Evolutionary conservation across 2,888 invertebrate genomes (phyloP).

Genomic region (Platycheirus albimanus): DNA sequence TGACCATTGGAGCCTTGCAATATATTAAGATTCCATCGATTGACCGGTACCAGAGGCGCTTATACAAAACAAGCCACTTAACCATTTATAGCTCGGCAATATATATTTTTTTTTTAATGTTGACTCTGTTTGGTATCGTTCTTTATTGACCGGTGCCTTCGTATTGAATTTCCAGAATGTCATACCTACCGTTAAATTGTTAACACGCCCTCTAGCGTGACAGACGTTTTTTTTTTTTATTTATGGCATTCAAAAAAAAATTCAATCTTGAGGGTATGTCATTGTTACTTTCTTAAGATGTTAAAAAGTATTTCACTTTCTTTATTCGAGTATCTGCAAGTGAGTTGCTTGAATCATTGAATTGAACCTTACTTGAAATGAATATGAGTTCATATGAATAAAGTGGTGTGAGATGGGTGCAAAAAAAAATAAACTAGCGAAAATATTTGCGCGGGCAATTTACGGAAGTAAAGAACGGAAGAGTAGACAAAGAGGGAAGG

Average conservation of each 20-base stretch:
- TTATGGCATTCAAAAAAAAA: too few relatives aligned
- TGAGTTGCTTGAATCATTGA: neutral
- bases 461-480: neutral
- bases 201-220: conserved; percentile 64
- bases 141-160: too few relatives aligned
- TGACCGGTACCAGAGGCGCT: too few relatives aligned
- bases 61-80: too few relatives aligned
- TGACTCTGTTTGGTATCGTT: too few relatives aligned
- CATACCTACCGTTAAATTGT: conserved; percentile 47
- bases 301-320: conserved; percentile 10
- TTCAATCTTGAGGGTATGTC: conserved; percentile 10
- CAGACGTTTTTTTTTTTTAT: conserved; percentile 29
- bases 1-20: neutral
- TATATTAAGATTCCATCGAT: neutral
- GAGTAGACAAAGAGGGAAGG: too few relatives aligned
- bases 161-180: too few relatives aligned
- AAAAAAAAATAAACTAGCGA: neutral
- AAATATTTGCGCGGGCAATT: neutral
- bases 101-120: too few relatives aligned
- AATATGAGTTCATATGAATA: too few relatives aligned
- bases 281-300: conserved; percentile 12
- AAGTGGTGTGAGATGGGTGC: neutral
- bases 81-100: too few relatives aligned
- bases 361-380: neutral
- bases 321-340: neutral